Conservation (phyloP, 2,797 vertebrate genomes). For the Enteromius paludinosus region DNA sequence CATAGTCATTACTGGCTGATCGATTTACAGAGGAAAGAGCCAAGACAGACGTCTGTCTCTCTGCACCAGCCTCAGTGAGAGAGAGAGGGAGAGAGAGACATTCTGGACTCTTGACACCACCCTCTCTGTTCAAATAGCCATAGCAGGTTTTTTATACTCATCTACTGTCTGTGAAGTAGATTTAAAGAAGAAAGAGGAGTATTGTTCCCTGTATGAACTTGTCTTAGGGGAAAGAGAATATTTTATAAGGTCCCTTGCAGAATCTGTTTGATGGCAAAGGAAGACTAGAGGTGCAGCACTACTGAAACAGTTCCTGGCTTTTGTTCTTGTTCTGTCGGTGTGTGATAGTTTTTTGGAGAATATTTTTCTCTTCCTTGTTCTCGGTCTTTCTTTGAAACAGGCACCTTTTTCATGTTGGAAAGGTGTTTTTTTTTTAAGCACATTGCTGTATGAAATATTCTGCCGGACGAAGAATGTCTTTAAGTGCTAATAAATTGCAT, state of each 20-base stretch:
- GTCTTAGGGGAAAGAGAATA: slow-evolving; percentile 59
- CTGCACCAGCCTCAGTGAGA: slow-evolving; percentile 19
- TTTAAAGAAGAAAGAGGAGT: slow-evolving; percentile 52
- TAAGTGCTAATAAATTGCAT: background rate
- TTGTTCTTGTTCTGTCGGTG: slow-evolving; percentile 36
- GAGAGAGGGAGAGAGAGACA: slow-evolving; percentile 24
- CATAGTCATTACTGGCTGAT: slow-evolving; percentile 67
- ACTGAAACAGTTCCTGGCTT: slow-evolving; percentile 38
- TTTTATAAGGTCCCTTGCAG: slow-evolving; percentile 52
- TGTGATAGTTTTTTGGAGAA: slow-evolving; percentile 34
- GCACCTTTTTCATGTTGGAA: slow-evolving; percentile 9
- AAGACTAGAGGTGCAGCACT: slow-evolving; percentile 33
- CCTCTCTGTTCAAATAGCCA: slow-evolving; percentile 54
- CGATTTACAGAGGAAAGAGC: slow-evolving; percentile 62
- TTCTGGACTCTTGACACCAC: slow-evolving; percentile 58
- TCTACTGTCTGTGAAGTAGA: slow-evolving; percentile 57
- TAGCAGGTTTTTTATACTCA: slow-evolving; percentile 49
- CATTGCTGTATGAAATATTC: background rate
- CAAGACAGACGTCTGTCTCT: slow-evolving; percentile 64
- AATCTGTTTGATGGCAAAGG: slow-evolving; percentile 54
- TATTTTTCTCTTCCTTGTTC: slow-evolving; percentile 17
- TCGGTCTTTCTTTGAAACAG: background rate
- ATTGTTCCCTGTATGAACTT: slow-evolving; percentile 60
- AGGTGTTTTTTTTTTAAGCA: background rate
- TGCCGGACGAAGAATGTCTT: background rate